Base-by-base conservation (phyloP, 2,888 invertebrate species). In the Macrosiphum euphorbiae region DNA sequence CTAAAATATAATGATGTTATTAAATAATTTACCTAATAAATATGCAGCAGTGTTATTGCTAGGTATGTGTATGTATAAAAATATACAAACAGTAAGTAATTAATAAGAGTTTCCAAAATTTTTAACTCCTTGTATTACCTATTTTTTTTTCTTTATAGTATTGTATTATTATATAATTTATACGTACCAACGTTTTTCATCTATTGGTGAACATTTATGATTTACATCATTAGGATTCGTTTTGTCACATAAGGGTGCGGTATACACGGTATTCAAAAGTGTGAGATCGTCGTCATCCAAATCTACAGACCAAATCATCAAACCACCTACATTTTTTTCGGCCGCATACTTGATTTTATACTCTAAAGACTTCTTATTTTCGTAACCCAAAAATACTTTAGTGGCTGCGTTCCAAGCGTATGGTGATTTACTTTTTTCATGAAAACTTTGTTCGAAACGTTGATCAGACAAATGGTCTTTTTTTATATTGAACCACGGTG, bases 301-400 rank as follows among this genome's bases (percentile, higher is more conserved):
- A n/a, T 94, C 95, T 10, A 95, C 86, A 28, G 94, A 92, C 95
- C 95, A 95, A 35, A 94, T 94, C 95, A 95, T 95, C 24, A 95
- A 41, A 11, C 95, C 95, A 11, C 95, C 95, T 1, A 95, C 94
- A 78, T 94, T 94, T 52, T 95, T 94, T 10, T 94, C 92, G n/a
- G 94, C 47, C 1, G 95, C 95, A 52, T 94, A 95, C 16, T 94
- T 94, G 41, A 90, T 88, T 67, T 95, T 95, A 26, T 84, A 86
- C 52, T 86, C 85, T 20, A 95, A 35, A 11, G 94, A 94, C 78
- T 94, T 86, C 87, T 92, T n/a, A 52, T 94, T 91, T 85, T 95
- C 95, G 61, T 95, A 95, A 5, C 95, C 94, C 41, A 95, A 88
- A 87, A 94, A 94, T 24, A 91, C 94, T 87, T 92, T 94, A 3